Evolutionary conservation across 1,140 invertebrate genomes (phyloP).

Genomic region (Trachelipus rathkii): DNA sequence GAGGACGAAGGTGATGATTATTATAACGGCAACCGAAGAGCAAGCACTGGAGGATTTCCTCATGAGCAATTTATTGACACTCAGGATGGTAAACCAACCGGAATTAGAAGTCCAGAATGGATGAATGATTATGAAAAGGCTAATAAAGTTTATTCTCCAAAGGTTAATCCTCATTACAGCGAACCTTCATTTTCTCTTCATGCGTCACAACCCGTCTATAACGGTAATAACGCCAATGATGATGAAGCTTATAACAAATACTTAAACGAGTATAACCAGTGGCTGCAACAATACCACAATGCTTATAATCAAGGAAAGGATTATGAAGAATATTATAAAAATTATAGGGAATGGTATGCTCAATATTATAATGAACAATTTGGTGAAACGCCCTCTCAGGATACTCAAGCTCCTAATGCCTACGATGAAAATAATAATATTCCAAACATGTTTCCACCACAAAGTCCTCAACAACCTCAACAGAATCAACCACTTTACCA

Average conservation of each 20-base stretch:
- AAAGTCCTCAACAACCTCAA: neutral
- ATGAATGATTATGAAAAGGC: neutral
- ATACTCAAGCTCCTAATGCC: neutral
- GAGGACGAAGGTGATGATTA: neutral
- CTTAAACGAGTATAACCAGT: neutral
- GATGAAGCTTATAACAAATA: neutral
- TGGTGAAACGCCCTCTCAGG: neutral
- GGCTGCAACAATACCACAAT: slow-evolving; percentile 4
- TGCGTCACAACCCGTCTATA: neutral
- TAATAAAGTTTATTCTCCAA: neutral
- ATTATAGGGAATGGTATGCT: neutral
- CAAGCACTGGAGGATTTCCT: neutral
- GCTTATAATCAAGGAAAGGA: neutral
- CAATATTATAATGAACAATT: slow-evolving; percentile 4
- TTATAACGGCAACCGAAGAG: neutral
- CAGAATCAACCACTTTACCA: neutral
- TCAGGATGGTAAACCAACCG: neutral
- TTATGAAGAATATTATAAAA: neutral
- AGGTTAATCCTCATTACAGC: neutral
- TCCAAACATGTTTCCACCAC: neutral
- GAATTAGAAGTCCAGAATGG: neutral
- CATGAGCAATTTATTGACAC: neutral
- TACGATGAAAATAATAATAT: neutral
- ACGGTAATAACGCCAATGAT: neutral
- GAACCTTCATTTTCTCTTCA: neutral